Base-by-base conservation (phyloP, 2,797 vertebrate species). In the Sciurus carolinensis region DNA sequence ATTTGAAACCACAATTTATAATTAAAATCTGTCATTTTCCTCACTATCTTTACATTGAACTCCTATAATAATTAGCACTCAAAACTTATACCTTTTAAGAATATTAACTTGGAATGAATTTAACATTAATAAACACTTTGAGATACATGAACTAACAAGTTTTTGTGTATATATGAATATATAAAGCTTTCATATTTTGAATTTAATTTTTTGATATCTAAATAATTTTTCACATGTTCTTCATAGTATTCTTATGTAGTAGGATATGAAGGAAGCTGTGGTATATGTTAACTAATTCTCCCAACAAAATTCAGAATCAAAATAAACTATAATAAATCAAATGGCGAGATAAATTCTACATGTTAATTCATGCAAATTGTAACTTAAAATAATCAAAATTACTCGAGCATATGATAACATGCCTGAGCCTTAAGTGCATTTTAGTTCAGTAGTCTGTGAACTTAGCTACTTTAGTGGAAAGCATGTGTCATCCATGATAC, bases 331-430 rank as follows among this genome's bases (percentile, higher is more conserved):
- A 91, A 11, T 52, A 67, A 47, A 4, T 79, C 22, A 69, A 85
- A 64, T 54, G 39, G 33, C 66, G 4, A 50, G 75, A 81, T 86
- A 36, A 73, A 62, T 93, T 30, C 5, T 39, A 33, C 28, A 17
- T 9, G 83, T 28, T 90, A 80, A 76, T 90, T 72, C 59, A 76
- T 5, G 18, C 2, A 96, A 87, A 73, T 77, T 83, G 20, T 66
- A 75, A 54, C 24, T 81, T 13, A 91, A 87, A 93, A 82, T 79
- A 73, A 95, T 69, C 39, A 82, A 89, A 93, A 81, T 80, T 7
- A 67, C 5, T 71, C 47, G 2, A 17, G 2, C 54, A 14, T 71
- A 86, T 89, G 8, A n/a, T 66, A 36, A 77, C 4, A 22, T 33
- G 4, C 7, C n/a, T 72, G 26, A 84, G 26, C 12, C 22, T 87